Conservation (phyloP, 2,888 invertebrate species). For the Sussaba pulchella region DNA sequence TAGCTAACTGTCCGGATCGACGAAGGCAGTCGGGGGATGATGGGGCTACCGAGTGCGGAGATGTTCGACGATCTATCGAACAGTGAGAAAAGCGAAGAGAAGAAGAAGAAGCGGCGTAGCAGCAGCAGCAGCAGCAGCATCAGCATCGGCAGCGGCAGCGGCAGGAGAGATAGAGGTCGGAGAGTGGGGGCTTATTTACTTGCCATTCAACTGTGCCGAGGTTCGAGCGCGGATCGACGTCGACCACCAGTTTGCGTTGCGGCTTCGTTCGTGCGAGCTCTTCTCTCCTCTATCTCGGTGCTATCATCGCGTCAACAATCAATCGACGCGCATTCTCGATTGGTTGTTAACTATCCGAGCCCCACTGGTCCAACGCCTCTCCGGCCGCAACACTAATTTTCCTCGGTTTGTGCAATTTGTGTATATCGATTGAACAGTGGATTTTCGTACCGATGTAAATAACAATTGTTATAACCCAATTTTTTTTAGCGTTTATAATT, state of each 20-base stretch:
- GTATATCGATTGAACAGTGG: too few relatives aligned
- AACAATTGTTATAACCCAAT: background rate
- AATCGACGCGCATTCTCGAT: constrained; percentile 6
- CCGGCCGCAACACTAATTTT: too few relatives aligned
- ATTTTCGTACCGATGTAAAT: too few relatives aligned
- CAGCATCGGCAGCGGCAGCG: constrained; percentile 21
- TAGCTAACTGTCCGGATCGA: too few relatives aligned
- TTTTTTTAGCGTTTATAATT: too few relatives aligned
- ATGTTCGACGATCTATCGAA: too few relatives aligned
- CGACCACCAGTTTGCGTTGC: constrained; percentile 69
- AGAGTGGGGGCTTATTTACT: constrained; percentile 69
- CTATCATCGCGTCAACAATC: background rate
- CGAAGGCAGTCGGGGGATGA: too few relatives aligned
- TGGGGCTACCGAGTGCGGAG: too few relatives aligned
- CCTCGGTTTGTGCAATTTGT: too few relatives aligned
- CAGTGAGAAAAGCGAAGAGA: too few relatives aligned
- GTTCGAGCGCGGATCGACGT: constrained; percentile 65
- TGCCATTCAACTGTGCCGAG: constrained; percentile 69
- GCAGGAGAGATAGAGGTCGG: constrained; percentile 46
- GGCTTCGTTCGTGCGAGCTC: constrained; percentile 53
- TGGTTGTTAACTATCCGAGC: background rate
- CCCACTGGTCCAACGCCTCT: too few relatives aligned
- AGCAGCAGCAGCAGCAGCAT: constrained; percentile 29
- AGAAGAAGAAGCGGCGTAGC: too few relatives aligned
- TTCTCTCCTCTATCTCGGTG: background rate